Evolutionary conservation across 2,888 invertebrate species (phyloP), one percentile per base, ranked within the genome.

Genomic region (Andrena minutula): DNA sequence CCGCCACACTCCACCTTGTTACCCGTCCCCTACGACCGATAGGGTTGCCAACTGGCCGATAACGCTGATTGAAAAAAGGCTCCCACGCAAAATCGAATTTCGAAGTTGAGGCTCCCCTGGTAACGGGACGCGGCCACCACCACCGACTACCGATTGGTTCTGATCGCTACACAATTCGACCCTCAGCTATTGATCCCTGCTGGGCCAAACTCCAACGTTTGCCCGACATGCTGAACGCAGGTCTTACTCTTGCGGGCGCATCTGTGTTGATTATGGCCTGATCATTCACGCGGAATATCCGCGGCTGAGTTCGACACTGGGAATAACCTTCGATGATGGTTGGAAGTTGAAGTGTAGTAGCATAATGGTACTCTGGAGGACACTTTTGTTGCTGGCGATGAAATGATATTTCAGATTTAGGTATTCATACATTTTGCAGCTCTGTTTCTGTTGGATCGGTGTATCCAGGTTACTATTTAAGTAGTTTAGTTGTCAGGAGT

Each of bases 11-110:
- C 28, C 47, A 51, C 71, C 72, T 77, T 75, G 77, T 78, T 79
- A 75, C 80, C 60, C 77, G 69, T 74, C 72, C 81, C 83, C 75
- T 26, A 49, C 56, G 53, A 76, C 77, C 78, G 85, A 84, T 85
- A 87, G 88, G 88, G 88, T 88, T 89, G 91, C 87, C 88, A 87
- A 90, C 82, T 82, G 86, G 84, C 88, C 89, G 90, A 90, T 90
- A 90, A 89, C 86, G 90, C 88, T 89, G 89, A 91, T 91, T 91
- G 91, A 90, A 91, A 91, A 91, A 86, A 89, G 79, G 87, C 89
- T 85, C 82, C 81, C 83, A 82, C 82, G 81, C 81, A 86, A 89
- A 90, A 91, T 91, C 89, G 87, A 91, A 88, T 90, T 88, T 87
- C 84, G 79, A 82, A 75, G 64, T 83, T 75, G 77, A 56, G 56